Evolutionary conservation across 2,113 vertebrate species (phyloP), one percentile per base, ranked within the genome.

Genomic region (Microtus pennsylvanicus): DNA sequence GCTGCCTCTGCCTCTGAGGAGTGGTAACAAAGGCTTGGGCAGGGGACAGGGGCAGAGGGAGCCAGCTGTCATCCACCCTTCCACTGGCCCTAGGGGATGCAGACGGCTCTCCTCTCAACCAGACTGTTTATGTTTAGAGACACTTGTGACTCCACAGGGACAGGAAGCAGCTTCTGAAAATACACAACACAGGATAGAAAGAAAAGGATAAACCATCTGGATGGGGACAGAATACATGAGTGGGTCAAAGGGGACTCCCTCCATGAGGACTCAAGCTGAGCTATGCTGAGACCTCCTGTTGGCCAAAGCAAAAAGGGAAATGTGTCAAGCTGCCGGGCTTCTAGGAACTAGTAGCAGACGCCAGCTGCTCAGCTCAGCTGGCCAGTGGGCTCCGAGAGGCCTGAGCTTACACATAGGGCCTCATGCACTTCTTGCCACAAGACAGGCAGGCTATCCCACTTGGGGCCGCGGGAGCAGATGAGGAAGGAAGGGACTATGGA

Each of bases 241-340:
- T 3, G 42, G 38, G 76, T 92, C 38, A 61, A 78, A 92, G 77
- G 24, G 0, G 52, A 17, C 33, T 4, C 13, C 42, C 67, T 76
- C 21, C 2, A 0, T 1, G 52, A 58, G 74, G 55, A 55, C 0
- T 0, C 24, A 65, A 13, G 45, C 63, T 13, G 38, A 65, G 92
- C 35, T 45, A 88, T 50, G 22, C 30, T 65, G 1, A 5, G 50
- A 67, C 81, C 80, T 88, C 93, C 88, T 0, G 0, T 70, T 19
- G 80, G 90, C 88, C 97, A 74, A 50, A 72, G 93, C n/a, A n/a
- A 33, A 87, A 91, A 85, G 81, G 85, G 88, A 38, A 74, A 47
- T 1, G 4, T 5, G 70, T 76, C 72, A 3, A 12, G 67, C 70
- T 6, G 35, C 28, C 7, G 50, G 63, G 17, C 76, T 3, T 33